Conservation (phyloP, 1,140 invertebrate genomes). For the Drosophila watanabei region DNA sequence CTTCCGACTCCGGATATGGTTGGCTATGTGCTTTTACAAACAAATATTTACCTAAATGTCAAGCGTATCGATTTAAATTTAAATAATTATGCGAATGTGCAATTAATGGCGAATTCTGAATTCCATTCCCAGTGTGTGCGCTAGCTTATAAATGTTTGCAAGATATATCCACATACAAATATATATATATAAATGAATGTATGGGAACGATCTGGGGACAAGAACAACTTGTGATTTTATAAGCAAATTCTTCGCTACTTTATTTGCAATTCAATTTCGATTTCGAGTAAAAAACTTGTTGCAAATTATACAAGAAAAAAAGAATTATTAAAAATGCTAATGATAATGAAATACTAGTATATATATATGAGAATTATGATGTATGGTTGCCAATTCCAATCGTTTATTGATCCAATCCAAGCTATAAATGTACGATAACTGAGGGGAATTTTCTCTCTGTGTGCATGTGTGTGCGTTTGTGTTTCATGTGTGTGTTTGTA, state of each 20-base stretch:
- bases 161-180: neutral
- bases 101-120: constrained; percentile 17
- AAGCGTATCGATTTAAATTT: neutral
- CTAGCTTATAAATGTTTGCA: constrained; percentile 19
- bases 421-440: constrained; percentile 9
- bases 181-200: neutral
- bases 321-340: constrained; percentile 3
- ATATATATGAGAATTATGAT: constrained; percentile 18
- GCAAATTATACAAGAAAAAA: constrained; percentile 16
- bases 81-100: constrained; percentile 19
- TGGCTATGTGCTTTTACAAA: constrained; percentile 9
- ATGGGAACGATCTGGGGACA: constrained; percentile 4
- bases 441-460: neutral
- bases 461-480: neutral
- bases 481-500: constrained; percentile 27
- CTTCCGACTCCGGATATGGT: constrained; percentile 1
- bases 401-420: constrained; percentile 4
- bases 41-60: constrained; percentile 12
- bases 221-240: constrained; percentile 42
- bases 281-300: constrained; percentile 6
- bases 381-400: constrained; percentile 2
- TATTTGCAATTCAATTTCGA: constrained; percentile 27
- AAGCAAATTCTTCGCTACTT: constrained; percentile 34
- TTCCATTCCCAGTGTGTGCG: constrained; percentile 10
- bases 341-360: constrained; percentile 3